Evolutionary conservation across 1,140 invertebrate species (phyloP), one percentile per base, ranked within the genome.

Genomic region (Eurytemora carolleeae): DNA sequence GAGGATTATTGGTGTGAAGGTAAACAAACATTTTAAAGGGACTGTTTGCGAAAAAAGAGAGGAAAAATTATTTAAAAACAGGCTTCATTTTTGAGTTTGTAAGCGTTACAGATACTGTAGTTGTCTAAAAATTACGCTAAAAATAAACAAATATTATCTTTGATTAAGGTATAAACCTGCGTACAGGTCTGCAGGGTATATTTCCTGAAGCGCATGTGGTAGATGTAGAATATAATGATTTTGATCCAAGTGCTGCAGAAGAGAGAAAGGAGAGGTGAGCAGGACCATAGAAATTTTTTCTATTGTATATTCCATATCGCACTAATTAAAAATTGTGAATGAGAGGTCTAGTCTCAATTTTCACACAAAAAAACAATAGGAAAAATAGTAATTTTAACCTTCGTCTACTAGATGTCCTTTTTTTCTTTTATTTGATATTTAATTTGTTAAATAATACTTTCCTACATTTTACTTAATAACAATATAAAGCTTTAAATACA

Each of bases 1-100:
- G 93, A 97, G 66, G 93, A 98, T 73, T 76, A 95, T 55, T 98
- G 94, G 93, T 94, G 90, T 75, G 90, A 95, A 84, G 92, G 77
- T 78, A 65, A 57, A 65, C 15, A n/a, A n/a, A n/a, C n/a, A n/a
- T n/a, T n/a, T n/a, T n/a, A n/a, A n/a, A n/a, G n/a, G n/a, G n/a
- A n/a, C n/a, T n/a, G n/a, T n/a, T n/a, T n/a, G n/a, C n/a, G n/a
- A n/a, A n/a, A n/a, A n/a, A n/a, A n/a, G n/a, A n/a, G n/a, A n/a
- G n/a, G n/a, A n/a, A n/a, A n/a, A n/a, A n/a, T n/a, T n/a, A n/a
- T n/a, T n/a, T n/a, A n/a, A n/a, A n/a, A n/a, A n/a, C n/a, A n/a
- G n/a, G n/a, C n/a, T n/a, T n/a, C n/a, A n/a, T n/a, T 21, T 53
- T 53, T 60, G 12, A 57, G 3, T n/a, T 31, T 59, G 24, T 18